phyloP scores from a whole-genome alignment of 2,113 vertebrate species.

The Brachyistius frenatus region DNA sequence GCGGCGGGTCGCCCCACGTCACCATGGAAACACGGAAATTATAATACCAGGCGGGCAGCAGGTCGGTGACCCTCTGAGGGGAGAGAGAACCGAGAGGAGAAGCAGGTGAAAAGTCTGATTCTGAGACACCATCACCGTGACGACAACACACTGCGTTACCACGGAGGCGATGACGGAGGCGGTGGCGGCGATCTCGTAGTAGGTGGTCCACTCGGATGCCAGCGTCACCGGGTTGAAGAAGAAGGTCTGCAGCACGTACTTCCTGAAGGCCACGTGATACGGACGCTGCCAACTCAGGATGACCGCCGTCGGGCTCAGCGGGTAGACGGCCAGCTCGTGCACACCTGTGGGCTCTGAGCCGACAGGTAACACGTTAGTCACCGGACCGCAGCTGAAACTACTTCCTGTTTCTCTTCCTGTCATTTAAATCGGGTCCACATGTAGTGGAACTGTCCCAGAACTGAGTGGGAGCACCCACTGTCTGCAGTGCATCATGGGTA shows the following conservation, averaged over 20 bases:
- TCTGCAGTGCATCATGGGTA: too few species aligned
- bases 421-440: too few species aligned
- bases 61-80: conserved; percentile 89
- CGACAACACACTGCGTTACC: conserved; percentile 81
- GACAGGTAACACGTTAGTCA: too few species aligned
- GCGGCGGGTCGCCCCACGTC: conserved; percentile 93
- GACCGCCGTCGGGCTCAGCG: conserved; percentile 91
- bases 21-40: conserved; percentile 98
- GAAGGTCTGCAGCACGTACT: conserved; percentile 95
- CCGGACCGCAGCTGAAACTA: too few species aligned
- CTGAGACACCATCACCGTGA: not conserved
- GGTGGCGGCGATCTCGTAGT: conserved; percentile 95
- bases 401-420: too few species aligned
- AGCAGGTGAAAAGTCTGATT: too few species aligned
- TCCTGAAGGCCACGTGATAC: conserved; percentile 92
- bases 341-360: conserved; percentile 92
- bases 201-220: conserved; percentile 95
- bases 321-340: conserved; percentile 90
- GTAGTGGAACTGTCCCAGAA: too few species aligned
- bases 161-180: conserved; percentile 92
- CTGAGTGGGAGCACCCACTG: too few species aligned
- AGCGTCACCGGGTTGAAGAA: conserved; percentile 94
- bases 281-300: conserved; percentile 95
- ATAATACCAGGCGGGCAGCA: conserved; percentile 96
- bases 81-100: not conserved